Percentiles rank a stretch among this genome's conserved stretches.
phyloP scores from a whole-genome alignment of 2,113 vertebrate species.

The Sylvia atricapilla region DNA sequence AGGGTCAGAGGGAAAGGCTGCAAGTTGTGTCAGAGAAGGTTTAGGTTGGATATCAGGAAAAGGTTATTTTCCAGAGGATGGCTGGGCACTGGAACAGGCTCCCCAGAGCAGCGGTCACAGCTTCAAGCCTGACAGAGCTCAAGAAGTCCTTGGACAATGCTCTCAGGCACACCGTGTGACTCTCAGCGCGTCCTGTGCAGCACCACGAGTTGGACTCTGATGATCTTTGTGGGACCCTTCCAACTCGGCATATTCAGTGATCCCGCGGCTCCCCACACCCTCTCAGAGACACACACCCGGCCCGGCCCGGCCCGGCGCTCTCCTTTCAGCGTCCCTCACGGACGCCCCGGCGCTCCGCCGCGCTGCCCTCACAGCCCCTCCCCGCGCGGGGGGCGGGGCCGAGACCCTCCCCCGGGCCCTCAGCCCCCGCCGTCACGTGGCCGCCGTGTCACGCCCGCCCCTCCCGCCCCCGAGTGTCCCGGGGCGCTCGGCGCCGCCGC shows the following conservation, averaged over 20 bases:
- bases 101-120: not conserved
- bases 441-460: not conserved
- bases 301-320: fast-evolving
- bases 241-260: not conserved
- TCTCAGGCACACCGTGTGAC: not conserved
- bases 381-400: too few relatives aligned
- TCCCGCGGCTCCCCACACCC: fast-evolving
- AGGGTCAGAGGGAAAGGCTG: fast-evolving
- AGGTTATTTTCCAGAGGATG: not conserved
- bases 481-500: not conserved
- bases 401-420: too few relatives aligned
- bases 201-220: fast-evolving
- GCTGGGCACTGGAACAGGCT: not conserved
- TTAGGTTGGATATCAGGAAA: not conserved
- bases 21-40: not conserved
- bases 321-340: fast-evolving
- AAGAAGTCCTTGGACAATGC: not conserved
- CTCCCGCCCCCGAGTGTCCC: not conserved
- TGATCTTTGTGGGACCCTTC: not conserved
- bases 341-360: fast-evolving
- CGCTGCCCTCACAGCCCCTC: not conserved
- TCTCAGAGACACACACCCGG: fast-evolving
- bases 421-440: not conserved
- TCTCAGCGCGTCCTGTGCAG: not conserved
- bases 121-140: not conserved